Evolutionary conservation across 2,113 vertebrate genomes (phyloP).

Genomic region (Parus major): DNA sequence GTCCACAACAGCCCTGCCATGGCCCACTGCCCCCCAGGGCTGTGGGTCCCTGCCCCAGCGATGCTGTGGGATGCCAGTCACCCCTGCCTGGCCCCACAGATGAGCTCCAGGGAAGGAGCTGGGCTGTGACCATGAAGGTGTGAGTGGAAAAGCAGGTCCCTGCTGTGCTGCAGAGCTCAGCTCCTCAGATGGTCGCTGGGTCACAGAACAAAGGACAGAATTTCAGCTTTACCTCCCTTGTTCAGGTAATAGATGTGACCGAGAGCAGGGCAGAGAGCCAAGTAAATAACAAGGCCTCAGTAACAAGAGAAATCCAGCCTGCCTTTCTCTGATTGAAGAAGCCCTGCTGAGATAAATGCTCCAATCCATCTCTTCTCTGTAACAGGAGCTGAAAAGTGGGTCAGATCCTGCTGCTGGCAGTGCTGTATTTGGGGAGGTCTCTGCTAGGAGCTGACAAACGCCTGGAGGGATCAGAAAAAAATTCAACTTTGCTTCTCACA

Average conservation of each 20-base stretch:
- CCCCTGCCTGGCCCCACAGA: not conserved
- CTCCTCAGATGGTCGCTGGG: not conserved
- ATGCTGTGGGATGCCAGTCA: not conserved
- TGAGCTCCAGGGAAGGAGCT: not conserved
- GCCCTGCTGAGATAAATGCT: not conserved
- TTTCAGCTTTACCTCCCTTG: not conserved
- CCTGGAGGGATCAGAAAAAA: not conserved
- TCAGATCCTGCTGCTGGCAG: not conserved
- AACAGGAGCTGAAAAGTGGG: not conserved
- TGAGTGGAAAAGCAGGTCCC: not conserved
- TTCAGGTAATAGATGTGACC: not conserved
- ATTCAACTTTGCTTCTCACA: not conserved
- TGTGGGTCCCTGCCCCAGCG: not conserved
- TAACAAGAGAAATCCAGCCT: not conserved
- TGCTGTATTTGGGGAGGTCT: not conserved
- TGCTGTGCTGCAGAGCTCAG: not conserved
- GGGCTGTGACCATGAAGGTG: not conserved
- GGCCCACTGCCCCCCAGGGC: not conserved
- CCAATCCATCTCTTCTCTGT: not conserved
- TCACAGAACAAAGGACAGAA: not conserved
- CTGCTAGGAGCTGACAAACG: not conserved
- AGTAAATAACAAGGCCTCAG: not conserved
- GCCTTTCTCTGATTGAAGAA: not conserved
- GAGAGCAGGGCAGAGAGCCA: not conserved
- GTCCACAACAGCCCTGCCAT: accelerated